phyloP scores from a whole-genome alignment of 2,888 invertebrate genomes.

The Lacanobia oleracea region DNA sequence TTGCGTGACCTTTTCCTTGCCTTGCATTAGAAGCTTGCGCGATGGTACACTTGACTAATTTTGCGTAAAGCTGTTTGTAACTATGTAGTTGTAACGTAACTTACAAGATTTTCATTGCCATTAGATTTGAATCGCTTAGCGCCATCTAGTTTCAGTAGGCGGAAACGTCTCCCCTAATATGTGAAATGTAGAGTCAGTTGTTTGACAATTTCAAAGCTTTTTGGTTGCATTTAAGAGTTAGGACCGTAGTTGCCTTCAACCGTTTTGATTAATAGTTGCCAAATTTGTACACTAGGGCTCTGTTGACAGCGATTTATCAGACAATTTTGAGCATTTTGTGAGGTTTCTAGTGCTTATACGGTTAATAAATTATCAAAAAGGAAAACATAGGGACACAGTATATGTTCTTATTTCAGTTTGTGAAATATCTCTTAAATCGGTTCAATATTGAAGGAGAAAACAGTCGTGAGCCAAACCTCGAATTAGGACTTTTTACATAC shows the following conservation, averaged over 20 bases:
- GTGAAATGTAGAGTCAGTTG: not conserved
- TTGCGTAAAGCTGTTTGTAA: slow-evolving; percentile 36
- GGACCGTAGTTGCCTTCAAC: not conserved
- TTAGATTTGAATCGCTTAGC: not conserved
- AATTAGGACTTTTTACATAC: no score
- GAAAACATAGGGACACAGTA: no score
- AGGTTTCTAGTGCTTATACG: no score
- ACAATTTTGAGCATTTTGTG: no score
- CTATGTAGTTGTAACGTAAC: slow-evolving; percentile 8
- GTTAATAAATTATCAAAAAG: no score
- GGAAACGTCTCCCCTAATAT: not conserved
- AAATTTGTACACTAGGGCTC: no score
- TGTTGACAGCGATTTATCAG: no score
- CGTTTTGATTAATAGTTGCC: no score
- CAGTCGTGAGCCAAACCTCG: no score
- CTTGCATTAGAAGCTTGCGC: slow-evolving; percentile 39
- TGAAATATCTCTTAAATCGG: no score
- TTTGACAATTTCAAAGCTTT: not conserved
- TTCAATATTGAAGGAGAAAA: no score
- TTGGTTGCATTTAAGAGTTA: not conserved
- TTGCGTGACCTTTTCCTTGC: slow-evolving; percentile 6
- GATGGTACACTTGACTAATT: slow-evolving; percentile 13
- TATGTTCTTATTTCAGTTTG: no score
- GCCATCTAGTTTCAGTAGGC: slow-evolving; percentile 37
- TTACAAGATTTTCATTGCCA: not conserved